Base-by-base conservation (phyloP, 2,888 invertebrate species). In the Chelonus formosanus region DNA sequence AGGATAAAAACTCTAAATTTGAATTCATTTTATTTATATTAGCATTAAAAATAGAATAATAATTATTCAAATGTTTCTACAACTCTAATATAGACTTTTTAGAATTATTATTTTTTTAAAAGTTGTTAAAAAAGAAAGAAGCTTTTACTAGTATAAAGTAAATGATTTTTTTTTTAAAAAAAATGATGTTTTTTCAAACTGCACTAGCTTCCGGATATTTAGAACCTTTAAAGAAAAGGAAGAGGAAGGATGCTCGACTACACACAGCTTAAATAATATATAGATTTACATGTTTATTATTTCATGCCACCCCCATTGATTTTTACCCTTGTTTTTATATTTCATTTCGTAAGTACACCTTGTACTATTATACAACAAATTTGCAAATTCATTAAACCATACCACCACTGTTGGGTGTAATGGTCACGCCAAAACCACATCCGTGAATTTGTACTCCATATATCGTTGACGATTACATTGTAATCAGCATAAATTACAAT, bases 211-310 rank as follows among this genome's bases (percentile, higher is more conserved):
- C 20, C 20, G 20, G 20, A 20, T 1, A 2, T 20, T 20, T 20
- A 20, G n/a, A 48, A 48, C 31, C 34, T 32, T 52, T 8, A 32
- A 52, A 8, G 32, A 32, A 43, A 36, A 67, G 67, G 65, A 67
- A 67, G 64, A 67, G 67, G 67, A 67, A 67, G 40, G 56, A 65
- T 61, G 67, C 55, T 67, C 45, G 56, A 55, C 65, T 67, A 63
- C 57, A 61, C 67, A 67, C 61, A 47, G 61, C 34, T 2, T 32
- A 34, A 57, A 34, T 61, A n/a, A 57, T 57, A 34, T 59, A 63
- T 56, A 31, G 32, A 57, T 40, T 64, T 56, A n/a, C 32, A 61
- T 61, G 57, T 68, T 58, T 53, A 56, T 59, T 31, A 62, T 57
- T 66, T 62, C 45, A 65, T 48, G 47, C 32, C 8, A 63, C 48